Evolutionary conservation across 2,797 vertebrate species (phyloP), one percentile per base, ranked within the genome.

Genomic region (Podarcis lilfordi): DNA sequence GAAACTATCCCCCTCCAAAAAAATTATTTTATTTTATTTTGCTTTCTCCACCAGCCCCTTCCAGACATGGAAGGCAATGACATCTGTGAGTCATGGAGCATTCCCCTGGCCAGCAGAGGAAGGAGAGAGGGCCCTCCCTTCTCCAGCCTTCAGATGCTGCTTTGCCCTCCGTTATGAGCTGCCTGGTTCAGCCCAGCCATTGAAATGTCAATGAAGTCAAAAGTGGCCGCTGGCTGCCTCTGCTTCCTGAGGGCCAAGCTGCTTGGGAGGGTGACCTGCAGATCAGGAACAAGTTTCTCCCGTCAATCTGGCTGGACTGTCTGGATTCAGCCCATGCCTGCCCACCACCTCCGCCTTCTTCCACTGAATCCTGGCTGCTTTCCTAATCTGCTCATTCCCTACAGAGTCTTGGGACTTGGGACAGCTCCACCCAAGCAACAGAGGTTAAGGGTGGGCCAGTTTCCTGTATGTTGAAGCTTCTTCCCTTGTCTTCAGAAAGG

Each of bases 341-440:
- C 89, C 90, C 93, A 90, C 92, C 79, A 89, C 90, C 89, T 92
- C 92, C 74, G 2, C 84, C 7, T 91, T 91, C 81, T 94, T 91
- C 89, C 93, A 94, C 85, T 78, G 0, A 76, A 87, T 50, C 83
- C 94, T 92, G 95, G 90, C 92, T 0, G 13, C 83, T 25, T 59
- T 88, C 92, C 92, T 84, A 4, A 72, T 64, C 1, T 0, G 23
- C 35, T 7, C 11, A 50, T 91, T 95, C 95, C 93, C 93, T 79
- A 85, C 91, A 85, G 86, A 87, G 89, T 80, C 88, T 89, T 91
- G 59, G 82, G 9, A 35, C 93, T 84, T 69, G 80, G 90, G 86
- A 83, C 86, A 92, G 37, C 95, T 92, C 95, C 94, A 92, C 94
- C 95, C 92, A 88, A 77, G 89, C 92, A 92, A 91, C 93, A 92